Conservation (phyloP, 2,797 vertebrate species). For the Pipistrellus pipistrellus region DNA sequence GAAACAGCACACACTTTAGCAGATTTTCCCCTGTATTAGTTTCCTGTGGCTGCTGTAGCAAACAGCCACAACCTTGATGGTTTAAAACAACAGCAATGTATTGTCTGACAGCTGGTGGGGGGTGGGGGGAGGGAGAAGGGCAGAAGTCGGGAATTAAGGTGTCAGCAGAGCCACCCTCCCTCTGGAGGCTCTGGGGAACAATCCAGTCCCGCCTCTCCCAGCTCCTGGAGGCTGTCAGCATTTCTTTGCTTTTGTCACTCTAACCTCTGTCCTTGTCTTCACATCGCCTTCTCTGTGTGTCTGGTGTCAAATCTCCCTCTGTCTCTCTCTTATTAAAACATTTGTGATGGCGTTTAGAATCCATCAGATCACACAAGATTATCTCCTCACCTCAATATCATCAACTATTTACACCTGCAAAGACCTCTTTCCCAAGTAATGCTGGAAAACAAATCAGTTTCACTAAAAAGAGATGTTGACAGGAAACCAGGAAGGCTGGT, state of each 20-base stretch:
- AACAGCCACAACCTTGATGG: neutral
- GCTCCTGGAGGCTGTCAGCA: neutral
- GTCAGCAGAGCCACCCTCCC: neutral
- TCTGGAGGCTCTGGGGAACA: neutral
- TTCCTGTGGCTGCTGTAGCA: neutral
- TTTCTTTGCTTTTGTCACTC: too few species aligned
- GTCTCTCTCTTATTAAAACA: neutral
- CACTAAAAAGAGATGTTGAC: too few species aligned
- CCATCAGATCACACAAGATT: neutral
- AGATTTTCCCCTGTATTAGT: neutral
- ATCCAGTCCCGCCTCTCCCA: neutral
- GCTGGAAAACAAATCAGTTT: too few species aligned
- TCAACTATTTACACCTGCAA: neutral
- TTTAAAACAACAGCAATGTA: neutral
- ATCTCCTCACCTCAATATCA: neutral
- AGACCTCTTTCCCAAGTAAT: neutral
- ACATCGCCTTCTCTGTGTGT: neutral
- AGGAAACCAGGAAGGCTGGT: too few species aligned
- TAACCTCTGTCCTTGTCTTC: neutral
- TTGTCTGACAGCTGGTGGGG: neutral
- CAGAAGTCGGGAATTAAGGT: neutral
- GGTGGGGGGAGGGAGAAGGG: too few species aligned
- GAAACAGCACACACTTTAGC: neutral
- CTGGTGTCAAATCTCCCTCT: neutral
- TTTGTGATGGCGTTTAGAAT: neutral